These are phyloP conservation scores for Coptodon bakossiorum DNA, from an alignment of 2,113 vertebrate species.

Conservation along the genomic window DNA sequence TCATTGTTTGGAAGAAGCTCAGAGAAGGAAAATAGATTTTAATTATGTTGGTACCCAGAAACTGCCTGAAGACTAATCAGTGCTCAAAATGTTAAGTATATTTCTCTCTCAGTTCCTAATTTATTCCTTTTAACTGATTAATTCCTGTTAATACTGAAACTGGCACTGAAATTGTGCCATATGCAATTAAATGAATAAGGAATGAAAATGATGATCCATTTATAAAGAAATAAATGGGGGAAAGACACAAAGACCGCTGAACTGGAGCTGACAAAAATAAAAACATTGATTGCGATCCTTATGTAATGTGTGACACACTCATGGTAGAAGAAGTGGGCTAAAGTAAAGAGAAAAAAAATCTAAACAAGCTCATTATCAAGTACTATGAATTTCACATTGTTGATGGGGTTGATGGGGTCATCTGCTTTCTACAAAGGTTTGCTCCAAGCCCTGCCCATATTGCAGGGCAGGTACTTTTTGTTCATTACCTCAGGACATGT, in stretches of 20 bases:
- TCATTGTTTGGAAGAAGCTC: neutral
- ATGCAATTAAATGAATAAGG: neutral
- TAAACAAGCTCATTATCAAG: neutral
- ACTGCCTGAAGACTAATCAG: neutral
- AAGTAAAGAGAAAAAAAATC: neutral
- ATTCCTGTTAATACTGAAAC: neutral
- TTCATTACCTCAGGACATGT: neutral
- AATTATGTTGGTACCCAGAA: neutral
- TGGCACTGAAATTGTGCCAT: neutral
- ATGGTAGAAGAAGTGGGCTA: neutral
- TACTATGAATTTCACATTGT: rapidly evolving
- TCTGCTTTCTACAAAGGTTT: neutral
- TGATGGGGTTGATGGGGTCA: neutral
- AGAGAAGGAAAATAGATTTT: neutral
- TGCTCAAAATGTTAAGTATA: neutral
- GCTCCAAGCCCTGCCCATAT: neutral
- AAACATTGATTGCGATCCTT: rapidly evolving
- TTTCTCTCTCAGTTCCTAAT: neutral
- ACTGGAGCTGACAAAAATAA: neutral
- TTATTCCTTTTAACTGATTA: neutral
- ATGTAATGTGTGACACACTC: neutral
- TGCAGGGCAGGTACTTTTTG: neutral
- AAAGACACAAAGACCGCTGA: rapidly evolving
- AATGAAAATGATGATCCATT: neutral
- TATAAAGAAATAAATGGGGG: neutral